These are phyloP conservation scores for Hyposoter dolosus DNA, from an alignment of 2,888 invertebrate genomes.

Conservation along the genomic window DNA sequence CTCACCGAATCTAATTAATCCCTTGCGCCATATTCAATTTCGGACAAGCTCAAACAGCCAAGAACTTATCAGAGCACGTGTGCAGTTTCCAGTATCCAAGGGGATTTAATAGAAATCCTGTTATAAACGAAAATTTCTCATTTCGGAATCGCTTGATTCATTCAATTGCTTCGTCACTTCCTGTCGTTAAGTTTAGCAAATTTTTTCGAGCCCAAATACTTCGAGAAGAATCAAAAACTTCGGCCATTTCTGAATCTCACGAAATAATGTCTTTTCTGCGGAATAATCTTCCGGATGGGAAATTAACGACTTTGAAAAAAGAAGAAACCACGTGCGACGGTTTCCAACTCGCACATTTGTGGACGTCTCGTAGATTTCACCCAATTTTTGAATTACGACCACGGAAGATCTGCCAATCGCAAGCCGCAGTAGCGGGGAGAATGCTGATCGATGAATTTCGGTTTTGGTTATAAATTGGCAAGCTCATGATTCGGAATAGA, in stretches of 20 bases:
- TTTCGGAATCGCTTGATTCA: not conserved
- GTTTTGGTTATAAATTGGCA: not conserved
- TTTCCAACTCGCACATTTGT: not conserved
- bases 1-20: conserved; percentile 54
- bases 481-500: not conserved
- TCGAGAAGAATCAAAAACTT: too few species aligned
- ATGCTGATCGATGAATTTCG: not conserved
- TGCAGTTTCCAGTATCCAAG: not conserved
- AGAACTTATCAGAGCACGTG: not conserved
- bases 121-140: not conserved
- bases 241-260: too few species aligned
- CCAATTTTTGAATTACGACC: not conserved
- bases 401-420: not conserved
- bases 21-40: conserved; percentile 47
- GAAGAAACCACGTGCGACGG: not conserved
- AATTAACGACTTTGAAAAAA: not conserved
- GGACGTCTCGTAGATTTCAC: not conserved
- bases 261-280: not conserved
- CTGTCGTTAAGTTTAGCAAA: too few species aligned
- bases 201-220: too few species aligned
- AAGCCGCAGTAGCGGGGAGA: too few species aligned
- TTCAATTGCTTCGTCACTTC: too few species aligned
- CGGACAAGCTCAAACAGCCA: conserved; percentile 22
- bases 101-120: not conserved
- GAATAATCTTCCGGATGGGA: not conserved